Percentiles rank a stretch among this genome's conserved stretches.
phyloP scores from a whole-genome alignment of 2,113 vertebrate genomes.

The Seriola dumerili region DNA sequence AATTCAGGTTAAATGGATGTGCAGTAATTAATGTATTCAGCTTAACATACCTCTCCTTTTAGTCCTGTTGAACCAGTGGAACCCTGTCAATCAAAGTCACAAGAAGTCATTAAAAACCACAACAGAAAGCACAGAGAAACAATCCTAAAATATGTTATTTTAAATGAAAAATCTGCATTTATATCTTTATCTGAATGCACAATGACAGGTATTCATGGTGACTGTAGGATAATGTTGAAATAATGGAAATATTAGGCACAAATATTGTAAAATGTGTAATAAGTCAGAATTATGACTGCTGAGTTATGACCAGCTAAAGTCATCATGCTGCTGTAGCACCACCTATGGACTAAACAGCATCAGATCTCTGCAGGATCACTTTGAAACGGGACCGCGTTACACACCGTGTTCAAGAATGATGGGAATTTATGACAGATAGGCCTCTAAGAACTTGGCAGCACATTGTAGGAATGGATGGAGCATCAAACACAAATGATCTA shows the following conservation, averaged over 20 bases:
- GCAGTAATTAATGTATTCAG: constrained; percentile 2
- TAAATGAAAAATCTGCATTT: not conserved
- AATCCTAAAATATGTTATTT: not conserved
- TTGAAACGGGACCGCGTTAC: not conserved
- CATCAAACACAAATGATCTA: not conserved
- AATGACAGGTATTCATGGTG: not conserved
- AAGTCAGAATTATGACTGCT: not conserved
- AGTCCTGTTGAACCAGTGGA: constrained; percentile 84
- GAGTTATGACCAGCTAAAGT: not conserved
- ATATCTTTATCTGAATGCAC: not conserved
- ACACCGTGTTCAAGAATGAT: not conserved
- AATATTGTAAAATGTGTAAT: not conserved
- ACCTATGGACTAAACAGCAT: not conserved
- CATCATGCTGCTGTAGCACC: not conserved
- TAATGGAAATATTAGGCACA: not conserved
- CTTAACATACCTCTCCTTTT: constrained; percentile 91
- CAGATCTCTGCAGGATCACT: not conserved
- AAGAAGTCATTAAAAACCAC: constrained; percentile 11
- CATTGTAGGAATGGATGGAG: not conserved
- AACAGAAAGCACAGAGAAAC: not conserved
- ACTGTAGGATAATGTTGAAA: not conserved
- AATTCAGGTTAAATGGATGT: not conserved
- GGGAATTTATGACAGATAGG: not conserved
- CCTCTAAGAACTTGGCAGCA: not conserved
- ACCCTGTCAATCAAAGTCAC: constrained; percentile 85